These are phyloP conservation scores for Limanda limanda DNA, from an alignment of 2,113 vertebrate genomes.

Conservation along the genomic window DNA sequence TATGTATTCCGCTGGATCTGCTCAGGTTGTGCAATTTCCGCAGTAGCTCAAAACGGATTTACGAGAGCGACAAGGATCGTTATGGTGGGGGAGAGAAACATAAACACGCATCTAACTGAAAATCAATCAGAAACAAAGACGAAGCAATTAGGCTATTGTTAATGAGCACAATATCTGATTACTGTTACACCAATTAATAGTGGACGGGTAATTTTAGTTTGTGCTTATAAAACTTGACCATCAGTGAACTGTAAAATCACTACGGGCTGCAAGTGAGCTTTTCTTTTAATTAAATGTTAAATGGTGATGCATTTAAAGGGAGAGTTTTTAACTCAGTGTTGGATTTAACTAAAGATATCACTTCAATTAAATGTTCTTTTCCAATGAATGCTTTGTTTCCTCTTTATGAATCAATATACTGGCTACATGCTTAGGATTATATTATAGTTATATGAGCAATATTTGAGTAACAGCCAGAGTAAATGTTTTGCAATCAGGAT, in stretches of 20 bases:
- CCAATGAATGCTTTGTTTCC: neutral
- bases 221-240: neutral
- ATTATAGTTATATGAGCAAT: neutral
- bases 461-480: neutral
- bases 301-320: neutral
- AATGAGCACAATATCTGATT: neutral
- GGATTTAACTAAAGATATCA: neutral
- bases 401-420: neutral
- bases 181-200: neutral
- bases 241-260: conserved; percentile 1
- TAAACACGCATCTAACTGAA: neutral
- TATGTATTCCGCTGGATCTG: conserved; percentile 2
- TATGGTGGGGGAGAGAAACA: neutral
- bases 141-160: neutral
- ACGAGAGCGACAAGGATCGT: neutral
- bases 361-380: neutral
- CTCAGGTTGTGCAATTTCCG: neutral
- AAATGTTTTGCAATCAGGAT: neutral
- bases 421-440: neutral
- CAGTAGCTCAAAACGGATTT: neutral
- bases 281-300: neutral
- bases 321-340: neutral
- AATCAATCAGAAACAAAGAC: neutral
- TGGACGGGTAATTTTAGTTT: neutral
- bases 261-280: neutral